phyloP scores from a whole-genome alignment of 2,888 invertebrate species.

The Metacarcinus magister region DNA sequence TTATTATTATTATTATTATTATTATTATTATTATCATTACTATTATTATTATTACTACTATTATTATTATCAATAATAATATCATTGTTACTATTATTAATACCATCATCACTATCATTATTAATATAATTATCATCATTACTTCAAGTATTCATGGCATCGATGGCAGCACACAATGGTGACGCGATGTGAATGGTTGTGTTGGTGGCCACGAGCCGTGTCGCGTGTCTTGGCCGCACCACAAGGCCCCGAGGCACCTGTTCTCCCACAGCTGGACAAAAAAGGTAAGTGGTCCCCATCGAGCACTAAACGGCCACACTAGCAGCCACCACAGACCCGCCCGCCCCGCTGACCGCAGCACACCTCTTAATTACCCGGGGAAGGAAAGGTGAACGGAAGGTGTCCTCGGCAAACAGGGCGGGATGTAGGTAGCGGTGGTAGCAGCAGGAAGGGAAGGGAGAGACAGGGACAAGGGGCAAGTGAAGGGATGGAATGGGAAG shows the following conservation, averaged over 20 bases:
- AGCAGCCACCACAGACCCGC: background rate
- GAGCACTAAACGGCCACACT: background rate
- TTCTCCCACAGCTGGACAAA: background rate
- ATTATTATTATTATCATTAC: background rate
- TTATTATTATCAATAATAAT: background rate
- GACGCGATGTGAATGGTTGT: background rate
- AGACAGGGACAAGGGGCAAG: background rate
- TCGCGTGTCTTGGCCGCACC: background rate
- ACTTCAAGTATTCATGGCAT: too few species aligned
- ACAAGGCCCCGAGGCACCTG: background rate
- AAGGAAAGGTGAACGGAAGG: slow-evolving; percentile 31
- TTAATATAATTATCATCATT: background rate
- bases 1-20: background rate
- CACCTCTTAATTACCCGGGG: slow-evolving; percentile 28
- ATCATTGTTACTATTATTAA: background rate
- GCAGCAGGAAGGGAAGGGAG: background rate
- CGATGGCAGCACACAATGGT: too few species aligned
- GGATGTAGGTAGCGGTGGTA: background rate
- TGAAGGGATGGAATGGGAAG: background rate
- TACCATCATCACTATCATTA: too few species aligned
- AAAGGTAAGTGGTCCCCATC: slow-evolving; percentile 41
- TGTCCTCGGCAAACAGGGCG: background rate
- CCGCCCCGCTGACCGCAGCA: slow-evolving; percentile 42
- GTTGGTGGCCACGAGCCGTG: background rate
- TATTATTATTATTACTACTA: background rate